Conservation (phyloP, 2,113 vertebrate genomes). For the Galbula dea region DNA sequence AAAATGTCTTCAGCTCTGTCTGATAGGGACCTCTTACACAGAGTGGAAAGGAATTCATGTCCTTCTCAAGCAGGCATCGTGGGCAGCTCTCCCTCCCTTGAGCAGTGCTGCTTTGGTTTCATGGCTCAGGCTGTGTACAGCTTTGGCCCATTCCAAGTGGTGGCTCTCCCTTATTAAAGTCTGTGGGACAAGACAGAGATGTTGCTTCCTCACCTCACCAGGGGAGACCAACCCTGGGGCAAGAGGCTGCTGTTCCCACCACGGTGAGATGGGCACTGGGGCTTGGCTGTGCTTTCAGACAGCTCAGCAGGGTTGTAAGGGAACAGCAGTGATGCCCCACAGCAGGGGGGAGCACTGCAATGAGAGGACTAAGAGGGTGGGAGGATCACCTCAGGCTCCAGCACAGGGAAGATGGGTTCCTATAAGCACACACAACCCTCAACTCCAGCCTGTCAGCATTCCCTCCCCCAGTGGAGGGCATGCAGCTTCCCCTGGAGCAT, state of each 20-base stretch:
- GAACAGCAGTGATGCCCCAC: not conserved
- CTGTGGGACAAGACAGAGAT: not conserved
- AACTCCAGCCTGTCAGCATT: not conserved
- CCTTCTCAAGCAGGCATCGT: not conserved
- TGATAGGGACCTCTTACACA: not conserved
- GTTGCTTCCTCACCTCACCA: not conserved
- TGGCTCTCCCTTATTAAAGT: not conserved
- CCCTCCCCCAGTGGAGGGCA: not conserved
- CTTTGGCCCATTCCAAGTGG: not conserved
- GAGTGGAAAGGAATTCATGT: not conserved
- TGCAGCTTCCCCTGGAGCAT: not conserved
- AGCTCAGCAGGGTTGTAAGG: not conserved
- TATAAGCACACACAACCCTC: not conserved
- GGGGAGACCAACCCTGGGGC: not conserved
- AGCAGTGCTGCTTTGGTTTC: not conserved
- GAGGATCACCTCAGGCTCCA: fast-evolving
- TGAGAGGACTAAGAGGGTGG: not conserved
- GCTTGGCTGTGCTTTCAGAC: fast-evolving
- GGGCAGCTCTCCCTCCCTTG: not conserved
- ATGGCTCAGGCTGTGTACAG: not conserved
- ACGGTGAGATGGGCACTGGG: not conserved
- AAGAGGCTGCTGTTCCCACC: not conserved
- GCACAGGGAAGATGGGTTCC: not conserved
- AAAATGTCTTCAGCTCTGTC: not conserved
- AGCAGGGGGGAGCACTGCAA: fast-evolving